A percentile compares a stretch with the other conserved stretches of the same genome.
These are phyloP conservation scores for Ochropleura plecta DNA, from an alignment of 2,888 invertebrate genomes.

Conservation along the genomic window DNA sequence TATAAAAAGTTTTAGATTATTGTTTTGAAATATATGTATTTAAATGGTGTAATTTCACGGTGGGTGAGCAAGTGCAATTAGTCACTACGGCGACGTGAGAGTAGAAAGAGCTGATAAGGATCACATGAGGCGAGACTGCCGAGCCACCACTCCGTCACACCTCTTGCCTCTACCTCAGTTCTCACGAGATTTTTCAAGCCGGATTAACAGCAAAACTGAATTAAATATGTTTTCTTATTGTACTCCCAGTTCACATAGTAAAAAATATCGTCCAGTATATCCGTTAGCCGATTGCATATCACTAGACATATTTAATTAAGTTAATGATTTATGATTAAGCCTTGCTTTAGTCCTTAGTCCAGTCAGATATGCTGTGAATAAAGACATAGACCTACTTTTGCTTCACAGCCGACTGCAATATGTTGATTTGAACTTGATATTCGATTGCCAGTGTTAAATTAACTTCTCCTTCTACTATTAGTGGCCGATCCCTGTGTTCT, in stretches of 20 bases:
- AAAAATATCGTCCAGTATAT: conserved; percentile 32
- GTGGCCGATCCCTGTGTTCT: not conserved
- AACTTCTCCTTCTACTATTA: not conserved
- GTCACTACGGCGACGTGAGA: conserved; percentile 84
- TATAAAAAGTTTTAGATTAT: conserved; percentile 72
- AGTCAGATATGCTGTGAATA: not conserved
- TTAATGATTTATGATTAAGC: conserved; percentile 6
- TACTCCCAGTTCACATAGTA: conserved; percentile 56
- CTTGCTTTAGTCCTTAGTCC: not conserved
- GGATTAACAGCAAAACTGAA: conserved; percentile 66
- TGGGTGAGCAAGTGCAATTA: conserved; percentile 83
- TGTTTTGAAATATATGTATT: conserved; percentile 81
- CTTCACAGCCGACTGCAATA: not conserved
- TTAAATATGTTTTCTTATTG: conserved; percentile 59
- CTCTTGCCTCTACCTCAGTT: conserved; percentile 66
- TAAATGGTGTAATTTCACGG: conserved; percentile 86
- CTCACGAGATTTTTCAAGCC: conserved; percentile 67
- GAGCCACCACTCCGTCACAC: conserved; percentile 70
- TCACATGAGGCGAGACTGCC: conserved; percentile 66
- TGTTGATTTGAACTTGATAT: not conserved
- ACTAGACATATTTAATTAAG: conserved; percentile 9
- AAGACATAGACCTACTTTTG: not conserved
- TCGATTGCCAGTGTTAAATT: not conserved
- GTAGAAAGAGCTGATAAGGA: conserved; percentile 75
- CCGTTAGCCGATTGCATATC: conserved; percentile 28